These are phyloP conservation scores for Chaetops frenatus DNA, from an alignment of 2,113 vertebrate species.

Conservation along the genomic window DNA sequence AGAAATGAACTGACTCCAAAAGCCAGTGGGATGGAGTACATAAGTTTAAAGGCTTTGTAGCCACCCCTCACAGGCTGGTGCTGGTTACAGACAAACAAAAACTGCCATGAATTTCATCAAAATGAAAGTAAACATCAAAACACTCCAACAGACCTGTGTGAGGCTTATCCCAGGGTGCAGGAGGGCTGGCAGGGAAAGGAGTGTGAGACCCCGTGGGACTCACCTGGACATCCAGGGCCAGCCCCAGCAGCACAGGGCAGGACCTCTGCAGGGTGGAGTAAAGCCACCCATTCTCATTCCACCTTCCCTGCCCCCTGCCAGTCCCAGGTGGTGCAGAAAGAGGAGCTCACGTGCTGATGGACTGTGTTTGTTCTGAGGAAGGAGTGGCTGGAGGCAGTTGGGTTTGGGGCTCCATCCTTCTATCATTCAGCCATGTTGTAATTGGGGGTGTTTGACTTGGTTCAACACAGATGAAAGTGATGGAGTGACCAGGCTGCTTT, in stretches of 20 bases:
- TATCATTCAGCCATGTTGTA: fast-evolving
- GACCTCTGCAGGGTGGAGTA: neutral
- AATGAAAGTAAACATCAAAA: neutral
- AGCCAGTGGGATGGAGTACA: neutral
- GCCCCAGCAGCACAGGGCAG: neutral
- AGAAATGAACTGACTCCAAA: neutral
- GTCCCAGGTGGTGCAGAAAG: neutral
- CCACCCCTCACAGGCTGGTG: neutral
- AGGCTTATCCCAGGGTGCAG: neutral
- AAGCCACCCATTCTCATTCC: neutral
- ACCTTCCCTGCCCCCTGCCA: neutral
- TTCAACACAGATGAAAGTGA: neutral
- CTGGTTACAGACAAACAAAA: neutral
- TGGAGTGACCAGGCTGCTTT: neutral
- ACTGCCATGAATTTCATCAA: neutral
- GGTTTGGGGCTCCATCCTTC: neutral
- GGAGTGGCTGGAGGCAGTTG: neutral
- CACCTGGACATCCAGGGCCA: neutral
- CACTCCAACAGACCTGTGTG: neutral
- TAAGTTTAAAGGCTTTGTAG: neutral
- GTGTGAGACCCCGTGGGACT: neutral
- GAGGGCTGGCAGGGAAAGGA: neutral
- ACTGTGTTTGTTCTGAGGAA: neutral
- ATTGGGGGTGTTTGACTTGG: neutral
- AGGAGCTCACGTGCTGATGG: fast-evolving